phyloP scores from a whole-genome alignment of 2,113 vertebrate species.

The Neofelis nebulosa region DNA sequence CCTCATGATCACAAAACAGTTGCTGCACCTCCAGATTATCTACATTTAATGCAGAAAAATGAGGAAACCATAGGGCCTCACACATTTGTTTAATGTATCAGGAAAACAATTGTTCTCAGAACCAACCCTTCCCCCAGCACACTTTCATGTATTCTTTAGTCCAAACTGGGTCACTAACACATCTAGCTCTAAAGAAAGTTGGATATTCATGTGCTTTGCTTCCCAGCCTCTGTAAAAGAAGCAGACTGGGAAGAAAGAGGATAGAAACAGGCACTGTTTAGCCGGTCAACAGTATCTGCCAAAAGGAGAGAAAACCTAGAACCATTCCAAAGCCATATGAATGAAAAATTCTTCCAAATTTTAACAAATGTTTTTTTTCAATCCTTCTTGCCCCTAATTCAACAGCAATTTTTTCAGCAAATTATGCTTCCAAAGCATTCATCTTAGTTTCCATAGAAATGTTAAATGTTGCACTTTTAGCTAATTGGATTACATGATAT shows the following conservation, averaged over 20 bases:
- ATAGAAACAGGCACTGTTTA: neutral
- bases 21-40: neutral
- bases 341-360: neutral
- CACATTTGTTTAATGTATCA: neutral
- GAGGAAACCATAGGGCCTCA: neutral
- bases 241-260: neutral
- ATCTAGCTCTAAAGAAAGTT: neutral
- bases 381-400: neutral
- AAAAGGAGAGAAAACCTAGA: neutral
- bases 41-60: neutral
- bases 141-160: neutral
- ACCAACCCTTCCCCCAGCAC: rapidly evolving
- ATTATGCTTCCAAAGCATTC: neutral
- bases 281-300: neutral
- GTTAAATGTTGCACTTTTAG: neutral
- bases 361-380: neutral
- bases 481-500: neutral
- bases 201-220: neutral
- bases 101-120: neutral
- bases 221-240: neutral
- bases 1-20: neutral
- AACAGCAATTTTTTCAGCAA: neutral
- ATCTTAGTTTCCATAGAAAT: neutral
- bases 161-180: neutral
- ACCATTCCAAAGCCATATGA: neutral